Base-by-base conservation (phyloP, 1,140 invertebrate genomes). In the Drosophila murphyi region DNA sequence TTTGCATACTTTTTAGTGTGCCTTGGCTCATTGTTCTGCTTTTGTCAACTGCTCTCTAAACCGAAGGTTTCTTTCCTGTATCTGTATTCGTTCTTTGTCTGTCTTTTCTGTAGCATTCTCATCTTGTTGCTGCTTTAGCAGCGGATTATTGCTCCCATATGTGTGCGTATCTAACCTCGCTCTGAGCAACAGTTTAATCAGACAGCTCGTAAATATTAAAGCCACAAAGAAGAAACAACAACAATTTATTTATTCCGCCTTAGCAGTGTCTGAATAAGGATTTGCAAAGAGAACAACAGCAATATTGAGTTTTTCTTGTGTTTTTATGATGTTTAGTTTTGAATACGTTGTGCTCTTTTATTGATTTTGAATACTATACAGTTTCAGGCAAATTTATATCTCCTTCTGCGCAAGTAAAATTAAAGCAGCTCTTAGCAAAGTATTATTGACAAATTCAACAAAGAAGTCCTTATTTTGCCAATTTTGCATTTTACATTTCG, bases 131-230 rank as follows among this genome's bases (percentile, higher is more conserved):
- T 51, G 56, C 52, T 41, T 68, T 59, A 2, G 67, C 52, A 61
- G 37, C 72, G 68, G 68, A 71, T 75, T 75, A 71, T 74, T 64
- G 52, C 70, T 60, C 51, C 52, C 59, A 54, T 51, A 63, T 57
- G 39, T 63, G 28, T 57, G 69, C 39, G 57, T 70, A 43, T 52
- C 45, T 59, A 67, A 55, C 63, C 48, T 35, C 54, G 56, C 56
- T 60, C 64, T 45, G 50, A 69, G 65, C 72, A 74, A 74, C 72
- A 76, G 67, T 76, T 72, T 76, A 72, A 72, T 72, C 73, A 71
- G 69, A 47, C 60, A 76, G 54, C 67, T 76, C 69, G 64, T 72
- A 72, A 64, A 76, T 76, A 70, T 76, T 76, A 68, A 57, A 65
- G 28, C 67, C 68, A 72, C 45, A 75, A 62, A 65, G 20, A 37